Percentiles rank a stretch among this genome's conserved stretches.
These are phyloP conservation scores for Sminthurinus aureus DNA, from an alignment of 2,888 invertebrate genomes.

Conservation along the genomic window DNA sequence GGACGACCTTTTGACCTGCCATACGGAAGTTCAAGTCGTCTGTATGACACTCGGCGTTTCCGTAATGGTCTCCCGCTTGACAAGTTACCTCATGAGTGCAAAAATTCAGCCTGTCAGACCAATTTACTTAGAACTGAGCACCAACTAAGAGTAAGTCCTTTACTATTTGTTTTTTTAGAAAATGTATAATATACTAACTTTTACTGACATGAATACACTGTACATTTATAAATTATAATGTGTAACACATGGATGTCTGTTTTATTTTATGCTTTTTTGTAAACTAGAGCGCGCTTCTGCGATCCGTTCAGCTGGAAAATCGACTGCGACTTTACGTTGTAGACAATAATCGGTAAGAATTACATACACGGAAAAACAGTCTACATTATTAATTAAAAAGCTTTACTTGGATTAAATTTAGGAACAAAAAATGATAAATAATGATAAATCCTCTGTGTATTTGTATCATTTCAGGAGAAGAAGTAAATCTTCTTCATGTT, in stretches of 20 bases:
- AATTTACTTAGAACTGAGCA: constrained; percentile 54
- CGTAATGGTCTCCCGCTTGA: constrained; percentile 41
- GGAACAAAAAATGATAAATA: not conserved
- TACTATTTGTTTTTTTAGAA: too few relatives aligned
- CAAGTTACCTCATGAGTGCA: constrained; percentile 46
- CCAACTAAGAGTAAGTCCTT: constrained; percentile 44
- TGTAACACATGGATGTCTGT: too few relatives aligned
- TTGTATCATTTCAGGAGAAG: constrained; percentile 21
- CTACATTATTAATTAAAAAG: not conserved
- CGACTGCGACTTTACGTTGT: constrained; percentile 46
- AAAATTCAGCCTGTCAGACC: constrained; percentile 50
- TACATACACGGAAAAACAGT: not conserved
- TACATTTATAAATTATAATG: too few relatives aligned
- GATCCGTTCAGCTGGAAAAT: constrained; percentile 51
- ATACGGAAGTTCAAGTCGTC: constrained; percentile 42
- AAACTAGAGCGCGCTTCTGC: constrained; percentile 32
- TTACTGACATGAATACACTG: too few relatives aligned
- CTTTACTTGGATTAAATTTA: not conserved
- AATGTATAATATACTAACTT: too few relatives aligned
- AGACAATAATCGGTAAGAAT: constrained; percentile 36
- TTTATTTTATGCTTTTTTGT: too few relatives aligned
- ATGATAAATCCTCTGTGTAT: not conserved
- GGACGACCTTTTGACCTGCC: constrained; percentile 50
- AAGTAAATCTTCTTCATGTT: constrained; percentile 49
- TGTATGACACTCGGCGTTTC: constrained; percentile 41